Base-by-base conservation (phyloP, 2,888 invertebrate genomes). In the Lottia scabra region DNA sequence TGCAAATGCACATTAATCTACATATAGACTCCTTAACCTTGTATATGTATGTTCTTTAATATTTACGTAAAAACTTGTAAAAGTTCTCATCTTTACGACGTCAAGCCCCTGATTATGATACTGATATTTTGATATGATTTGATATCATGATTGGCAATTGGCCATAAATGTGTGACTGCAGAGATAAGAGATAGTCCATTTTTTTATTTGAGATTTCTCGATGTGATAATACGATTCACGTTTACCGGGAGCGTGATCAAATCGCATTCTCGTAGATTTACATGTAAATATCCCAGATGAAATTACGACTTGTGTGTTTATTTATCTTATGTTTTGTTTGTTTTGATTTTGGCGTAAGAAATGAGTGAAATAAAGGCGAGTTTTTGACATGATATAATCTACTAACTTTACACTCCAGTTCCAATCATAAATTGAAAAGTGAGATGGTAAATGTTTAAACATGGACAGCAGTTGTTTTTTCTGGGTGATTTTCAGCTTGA, bases 331-430 rank as follows among this genome's bases (percentile, higher is more conserved):
- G 13, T 56, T 56, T 56, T 56, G 56, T 56, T 56, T 56, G 56
- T 56, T 56, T 56, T 56, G 56, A 19, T 56, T 56, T 56, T 56
- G 23, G 19, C 56, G 56, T 23, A 56, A 56, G 56, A 56, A 56
- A 23, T 56, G 56, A 23, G 56, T 56, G 56, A 56, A 56, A 56
- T 56, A 56, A 23, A 56, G 56, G 56, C 56, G 23, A 56, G 56
- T 56, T 23, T 56, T 56, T 56, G 56, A 56, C 56, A 56, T 56
- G 56, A 56, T 56, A 23, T 56, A 56, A 56, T 56, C 56, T 23
- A 23, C 56, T 56, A 56, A 56, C 56, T 56, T 56, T 56, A 56
- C 56, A 23, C 56, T 56, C 56, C 56, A 56, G 8, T 56, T 56
- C 56, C 19, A 56, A 23, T 23, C 23, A 56, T 56, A 56, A 56